A percentile compares a stretch with the other conserved stretches of the same genome.
These are phyloP conservation scores for Drosophila differens DNA, from an alignment of 2,888 invertebrate genomes.

Conservation along the genomic window DNA sequence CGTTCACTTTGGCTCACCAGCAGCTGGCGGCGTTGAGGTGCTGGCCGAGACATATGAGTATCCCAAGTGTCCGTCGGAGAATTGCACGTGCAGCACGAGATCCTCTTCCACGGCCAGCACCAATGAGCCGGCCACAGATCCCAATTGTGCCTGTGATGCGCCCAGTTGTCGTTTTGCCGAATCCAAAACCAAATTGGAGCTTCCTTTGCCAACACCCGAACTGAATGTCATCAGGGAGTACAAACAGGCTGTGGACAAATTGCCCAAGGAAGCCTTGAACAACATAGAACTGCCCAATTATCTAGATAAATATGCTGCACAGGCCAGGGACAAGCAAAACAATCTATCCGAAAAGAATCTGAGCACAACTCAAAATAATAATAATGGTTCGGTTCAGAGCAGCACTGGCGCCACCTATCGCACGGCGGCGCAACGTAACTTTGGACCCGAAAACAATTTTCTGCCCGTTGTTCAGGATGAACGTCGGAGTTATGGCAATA, in stretches of 20 bases:
- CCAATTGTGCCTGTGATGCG: constrained; percentile 77
- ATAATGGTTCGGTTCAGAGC: constrained; percentile 7
- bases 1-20: constrained; percentile 83
- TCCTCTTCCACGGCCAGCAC: constrained; percentile 83
- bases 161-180: constrained; percentile 70
- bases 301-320: constrained; percentile 74
- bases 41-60: constrained; percentile 83
- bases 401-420: constrained; percentile 22
- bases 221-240: constrained; percentile 83
- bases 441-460: constrained; percentile 75
- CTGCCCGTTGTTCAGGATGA: constrained; percentile 66
- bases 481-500: constrained; percentile 43
- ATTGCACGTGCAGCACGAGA: constrained; percentile 84
- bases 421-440: constrained; percentile 49
- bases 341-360: constrained; percentile 80
- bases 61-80: constrained; percentile 84
- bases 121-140: constrained; percentile 63
- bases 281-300: constrained; percentile 79
- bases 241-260: constrained; percentile 80
- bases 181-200: constrained; percentile 9
- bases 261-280: constrained; percentile 64
- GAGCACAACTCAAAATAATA: constrained; percentile 8
- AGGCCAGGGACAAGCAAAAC: constrained; percentile 79
- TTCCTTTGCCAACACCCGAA: constrained; percentile 57
- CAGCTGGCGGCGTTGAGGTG: constrained; percentile 63